phyloP scores from a whole-genome alignment of 2,797 vertebrate genomes.

The Oryzias sinensis region DNA sequence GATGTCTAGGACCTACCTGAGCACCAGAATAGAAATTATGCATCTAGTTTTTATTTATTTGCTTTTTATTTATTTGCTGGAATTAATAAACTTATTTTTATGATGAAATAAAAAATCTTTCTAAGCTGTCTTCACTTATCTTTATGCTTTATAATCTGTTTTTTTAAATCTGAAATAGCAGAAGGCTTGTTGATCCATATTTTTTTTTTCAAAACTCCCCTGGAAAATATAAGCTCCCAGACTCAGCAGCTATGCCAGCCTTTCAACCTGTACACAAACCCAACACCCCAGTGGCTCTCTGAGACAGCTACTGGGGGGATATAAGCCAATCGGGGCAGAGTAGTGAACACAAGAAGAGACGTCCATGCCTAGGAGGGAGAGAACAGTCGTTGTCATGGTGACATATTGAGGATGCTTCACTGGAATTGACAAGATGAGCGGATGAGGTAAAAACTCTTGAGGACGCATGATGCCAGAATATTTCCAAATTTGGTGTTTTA shows the following conservation, averaged over 20 bases:
- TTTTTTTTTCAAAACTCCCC: conserved; percentile 34
- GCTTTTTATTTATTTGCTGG: conserved; percentile 2
- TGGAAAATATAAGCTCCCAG: conserved; percentile 37
- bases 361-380: conserved; percentile 47
- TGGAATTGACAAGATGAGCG: conserved; percentile 63
- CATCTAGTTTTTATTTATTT: conserved; percentile 7
- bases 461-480: conserved; percentile 39
- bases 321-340: conserved; percentile 57
- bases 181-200: conserved; percentile 14
- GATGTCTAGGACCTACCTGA: conserved; percentile 44
- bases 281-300: conserved; percentile 35
- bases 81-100: background rate
- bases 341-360: conserved; percentile 50
- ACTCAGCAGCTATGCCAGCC: conserved; percentile 50
- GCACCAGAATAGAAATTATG: conserved; percentile 29
- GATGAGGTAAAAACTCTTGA: conserved; percentile 62
- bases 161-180: conserved; percentile 14
- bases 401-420: conserved; percentile 71
- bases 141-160: conserved; percentile 17
- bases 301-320: conserved; percentile 50
- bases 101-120: background rate
- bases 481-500: conserved; percentile 31
- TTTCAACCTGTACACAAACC: conserved; percentile 56
- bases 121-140: too few relatives aligned
- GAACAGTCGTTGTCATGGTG: conserved; percentile 65